Base-by-base conservation (phyloP, 1,140 invertebrate genomes). In the Nebria ingens region DNA sequence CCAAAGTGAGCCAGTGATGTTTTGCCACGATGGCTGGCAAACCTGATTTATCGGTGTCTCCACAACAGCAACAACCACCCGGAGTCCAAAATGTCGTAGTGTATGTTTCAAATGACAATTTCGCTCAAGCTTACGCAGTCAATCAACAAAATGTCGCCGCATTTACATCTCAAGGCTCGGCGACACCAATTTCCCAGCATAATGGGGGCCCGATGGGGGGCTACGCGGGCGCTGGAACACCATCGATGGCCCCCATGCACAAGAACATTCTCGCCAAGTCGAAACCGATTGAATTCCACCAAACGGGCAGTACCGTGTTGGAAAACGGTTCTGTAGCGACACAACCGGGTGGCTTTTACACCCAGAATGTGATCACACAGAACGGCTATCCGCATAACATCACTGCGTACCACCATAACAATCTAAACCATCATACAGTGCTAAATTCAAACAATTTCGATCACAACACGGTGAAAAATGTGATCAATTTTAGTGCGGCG, bases 41-140 rank as follows among this genome's bases (percentile, higher is more conserved):
- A 69, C 70, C 72, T 72, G 72, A 74, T 61, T 62, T 71, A 59
- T 65, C 68, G 57, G 62, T 65, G 57, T 57, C 64, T 56, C 58
- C 63, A 50, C 52, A 53, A 45, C 50, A 49, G 51, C 38, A 52
- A 21, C 42, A 54, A 50, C 17, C 59, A 29, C 56, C 58, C 12
- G 66, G 64, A 59, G 65, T 73, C 29, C 71, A 72, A 58, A 73
- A 73, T 71, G 72, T 74, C 56, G 67, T 74, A 66, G 72, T 74
- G 25, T 74, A 73, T 59, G 71, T 74, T 45, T 74, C 72, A 3
- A 70, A 70, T 61, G 72, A 71, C 57, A 71, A 71, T 62, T 70
- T 72, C 59, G 68, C 66, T 29, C 68, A 70, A 58, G 65, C 68
- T 34, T 68, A 71, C 61, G 63, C 70, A 21, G 66, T 71, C 17